Evolutionary conservation across 1,140 invertebrate species (phyloP), one percentile per base, ranked within the genome.

Genomic region (Zophobas atratus): DNA sequence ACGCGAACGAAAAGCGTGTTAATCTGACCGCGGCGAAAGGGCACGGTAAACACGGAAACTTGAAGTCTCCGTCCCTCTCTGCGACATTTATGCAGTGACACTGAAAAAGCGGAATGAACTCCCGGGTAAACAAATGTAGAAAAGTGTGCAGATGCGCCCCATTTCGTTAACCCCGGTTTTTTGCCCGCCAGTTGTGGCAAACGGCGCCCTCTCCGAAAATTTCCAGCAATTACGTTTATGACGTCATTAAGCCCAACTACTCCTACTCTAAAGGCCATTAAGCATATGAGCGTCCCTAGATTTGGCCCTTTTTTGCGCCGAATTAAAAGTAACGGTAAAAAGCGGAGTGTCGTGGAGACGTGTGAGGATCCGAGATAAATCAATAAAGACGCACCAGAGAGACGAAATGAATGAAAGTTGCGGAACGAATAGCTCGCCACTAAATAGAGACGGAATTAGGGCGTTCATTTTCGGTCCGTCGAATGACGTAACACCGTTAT

Each of bases 181-280:
- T 5, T 2, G 4, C 4, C n/a, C 4, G 49, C 3, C n/a, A 20
- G n/a, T 6, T 51, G 49, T 5, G n/a, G 4, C 49, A 20, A 51
- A 51, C 43, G 43, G 3, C 43, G 43, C 6, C 3, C 3, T n/a
- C 55, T 57, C 55, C 34, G 1, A 34, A 41, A 63, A 41, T 63
- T 63, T 41, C 6, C 57, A 38, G 57, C 57, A n/a, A 63, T 63
- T 63, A 63, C 57, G 36, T 63, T 63, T 63, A 63, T 63, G 57
- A 63, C 57, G 36, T 63, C 57, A 63, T 63, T 41, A 41, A 41
- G 57, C 33, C 3, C 4, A 53, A 53, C 51, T 53, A 53, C 51
- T 53, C 3, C 51, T 53, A 53, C 51, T 53, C 51, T 33, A 53
- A 53, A 33, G 33, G 33, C 51, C 51, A 53, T 53, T 53, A 53